A percentile compares a stretch with the other conserved stretches of the same genome.
Evolutionary conservation across 1,140 invertebrate genomes (phyloP).

Genomic region (Drosophila teissieri): DNA sequence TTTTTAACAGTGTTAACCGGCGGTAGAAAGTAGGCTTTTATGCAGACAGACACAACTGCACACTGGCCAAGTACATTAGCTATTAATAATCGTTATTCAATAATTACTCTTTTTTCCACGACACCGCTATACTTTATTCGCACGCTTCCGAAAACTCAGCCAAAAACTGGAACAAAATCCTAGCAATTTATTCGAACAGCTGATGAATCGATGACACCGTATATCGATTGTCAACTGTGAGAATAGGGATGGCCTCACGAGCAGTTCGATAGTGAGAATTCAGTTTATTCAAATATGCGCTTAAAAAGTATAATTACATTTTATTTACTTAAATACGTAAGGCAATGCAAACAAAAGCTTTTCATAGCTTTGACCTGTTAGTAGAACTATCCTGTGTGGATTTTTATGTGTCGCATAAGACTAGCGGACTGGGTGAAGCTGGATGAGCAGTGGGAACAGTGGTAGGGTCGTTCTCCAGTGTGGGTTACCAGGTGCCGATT

Average conservation of each 20-base stretch:
- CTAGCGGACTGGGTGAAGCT: neutral
- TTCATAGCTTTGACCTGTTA: neutral
- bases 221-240: neutral
- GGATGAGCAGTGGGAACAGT: neutral
- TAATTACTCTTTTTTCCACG: constrained; percentile 34
- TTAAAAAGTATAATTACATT: no score
- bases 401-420: neutral
- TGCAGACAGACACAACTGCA: constrained; percentile 1
- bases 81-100: constrained; percentile 6
- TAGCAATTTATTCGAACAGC: constrained; percentile 16
- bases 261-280: neutral
- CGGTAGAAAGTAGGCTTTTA: neutral
- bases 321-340: no score
- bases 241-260: neutral
- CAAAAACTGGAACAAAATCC: constrained; percentile 1
- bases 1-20: constrained; percentile 8
- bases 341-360: no score
- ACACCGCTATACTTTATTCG: constrained; percentile 1
- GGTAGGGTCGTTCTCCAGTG: neutral
- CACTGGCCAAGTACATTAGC: neutral
- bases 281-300: no score
- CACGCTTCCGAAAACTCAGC: constrained; percentile 7
- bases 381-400: neutral
- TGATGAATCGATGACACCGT: constrained; percentile 4
- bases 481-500: neutral